Percentiles rank a stretch among this genome's conserved stretches.
Conservation (phyloP, 2,113 vertebrate species). For the Corythornis cristatus region DNA sequence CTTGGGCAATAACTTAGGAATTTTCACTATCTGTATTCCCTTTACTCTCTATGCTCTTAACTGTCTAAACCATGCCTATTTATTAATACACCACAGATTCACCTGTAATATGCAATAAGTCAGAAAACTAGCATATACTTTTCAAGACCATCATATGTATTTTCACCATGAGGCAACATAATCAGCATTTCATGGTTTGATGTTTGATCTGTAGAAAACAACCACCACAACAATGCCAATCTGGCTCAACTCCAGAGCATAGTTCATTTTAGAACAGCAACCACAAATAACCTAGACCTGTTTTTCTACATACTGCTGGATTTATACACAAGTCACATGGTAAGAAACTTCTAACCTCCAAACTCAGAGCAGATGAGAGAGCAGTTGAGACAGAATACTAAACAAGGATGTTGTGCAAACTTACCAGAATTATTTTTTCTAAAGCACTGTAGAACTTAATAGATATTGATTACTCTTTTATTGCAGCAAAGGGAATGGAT, state of each 20-base stretch:
- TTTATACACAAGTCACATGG: background rate
- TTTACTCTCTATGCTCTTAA: background rate
- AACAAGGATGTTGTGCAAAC: background rate
- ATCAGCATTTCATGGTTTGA: background rate
- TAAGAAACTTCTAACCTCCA: background rate
- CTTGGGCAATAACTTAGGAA: background rate
- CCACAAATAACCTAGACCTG: background rate
- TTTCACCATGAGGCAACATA: background rate
- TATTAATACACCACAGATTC: background rate
- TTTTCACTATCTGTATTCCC: background rate
- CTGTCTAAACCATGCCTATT: background rate
- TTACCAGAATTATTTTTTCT: background rate
- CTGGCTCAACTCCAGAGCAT: background rate
- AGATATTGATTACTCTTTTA: constrained; percentile 2
- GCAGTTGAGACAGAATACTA: background rate
- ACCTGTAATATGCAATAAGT: background rate
- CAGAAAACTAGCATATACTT: background rate
- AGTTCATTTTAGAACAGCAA: background rate
- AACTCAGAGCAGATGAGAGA: background rate
- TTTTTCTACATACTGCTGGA: background rate
- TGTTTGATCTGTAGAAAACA: background rate
- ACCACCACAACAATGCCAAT: background rate
- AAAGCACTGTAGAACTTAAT: background rate
- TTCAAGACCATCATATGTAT: background rate
- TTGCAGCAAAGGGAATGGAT: background rate